These are phyloP conservation scores for Epinotia brunnichana DNA, from an alignment of 2,888 invertebrate species.

Conservation along the genomic window DNA sequence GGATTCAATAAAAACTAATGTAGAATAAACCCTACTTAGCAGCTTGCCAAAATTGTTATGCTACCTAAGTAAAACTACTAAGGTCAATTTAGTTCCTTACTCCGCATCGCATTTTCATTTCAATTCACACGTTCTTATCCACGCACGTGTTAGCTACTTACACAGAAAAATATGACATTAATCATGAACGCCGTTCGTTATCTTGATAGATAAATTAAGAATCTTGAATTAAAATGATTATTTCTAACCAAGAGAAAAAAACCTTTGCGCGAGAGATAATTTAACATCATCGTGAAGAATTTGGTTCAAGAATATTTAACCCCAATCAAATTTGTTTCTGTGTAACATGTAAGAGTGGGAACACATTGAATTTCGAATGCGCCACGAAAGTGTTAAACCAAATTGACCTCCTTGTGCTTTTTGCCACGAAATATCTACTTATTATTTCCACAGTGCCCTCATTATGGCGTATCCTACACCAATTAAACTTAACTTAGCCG, in stretches of 20 bases:
- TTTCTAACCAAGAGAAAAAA: too few species aligned
- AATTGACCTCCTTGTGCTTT: background rate
- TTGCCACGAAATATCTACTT: conserved; percentile 22
- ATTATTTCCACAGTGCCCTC: conserved; percentile 22
- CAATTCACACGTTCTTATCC: background rate
- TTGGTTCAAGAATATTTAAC: too few species aligned
- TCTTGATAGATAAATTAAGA: too few species aligned
- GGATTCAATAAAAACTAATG: background rate
- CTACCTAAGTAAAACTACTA: background rate
- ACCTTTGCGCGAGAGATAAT: too few species aligned
- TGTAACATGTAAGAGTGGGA: background rate
- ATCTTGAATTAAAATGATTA: too few species aligned
- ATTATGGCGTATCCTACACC: conserved; percentile 20
- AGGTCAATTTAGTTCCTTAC: background rate
- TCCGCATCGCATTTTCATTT: background rate
- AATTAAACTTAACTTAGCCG: conserved; percentile 38
- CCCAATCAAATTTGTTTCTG: too few species aligned
- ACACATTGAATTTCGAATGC: background rate
- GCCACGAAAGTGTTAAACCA: background rate
- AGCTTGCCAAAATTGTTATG: conserved; percentile 15
- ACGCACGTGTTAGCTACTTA: too few species aligned
- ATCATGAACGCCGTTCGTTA: too few species aligned
- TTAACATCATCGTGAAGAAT: too few species aligned
- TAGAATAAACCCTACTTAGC: background rate
- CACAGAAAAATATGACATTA: too few species aligned